Evolutionary conservation across 2,888 invertebrate species (phyloP).

Genomic region (Agriopis marginaria): DNA sequence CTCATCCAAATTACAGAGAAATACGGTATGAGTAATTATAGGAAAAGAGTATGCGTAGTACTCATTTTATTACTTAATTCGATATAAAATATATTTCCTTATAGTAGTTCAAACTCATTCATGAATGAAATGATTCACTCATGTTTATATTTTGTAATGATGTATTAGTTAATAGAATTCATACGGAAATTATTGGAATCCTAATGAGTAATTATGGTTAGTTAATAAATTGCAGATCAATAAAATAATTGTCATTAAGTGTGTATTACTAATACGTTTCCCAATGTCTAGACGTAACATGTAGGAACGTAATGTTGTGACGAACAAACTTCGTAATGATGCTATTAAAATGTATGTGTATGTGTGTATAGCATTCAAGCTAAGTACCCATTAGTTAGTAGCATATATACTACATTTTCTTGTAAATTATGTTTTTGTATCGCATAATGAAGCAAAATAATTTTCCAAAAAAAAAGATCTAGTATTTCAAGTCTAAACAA

Average conservation of each 20-base stretch:
- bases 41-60: slow-evolving; percentile 37
- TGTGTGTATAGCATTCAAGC: neutral
- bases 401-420: no score
- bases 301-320: slow-evolving; percentile 10
- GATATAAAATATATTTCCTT: slow-evolving; percentile 23
- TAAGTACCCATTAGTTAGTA: no score
- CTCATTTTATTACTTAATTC: slow-evolving; percentile 19
- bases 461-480: neutral
- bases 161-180: slow-evolving; percentile 36
- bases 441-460: no score
- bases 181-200: slow-evolving; percentile 39
- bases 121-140: slow-evolving; percentile 45
- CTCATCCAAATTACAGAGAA: slow-evolving; percentile 36
- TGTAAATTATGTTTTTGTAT: no score
- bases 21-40: slow-evolving; percentile 47
- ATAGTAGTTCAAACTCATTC: slow-evolving; percentile 39
- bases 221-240: slow-evolving; percentile 28
- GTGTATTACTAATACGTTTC: slow-evolving; percentile 24
- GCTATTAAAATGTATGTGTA: slow-evolving; percentile 6
- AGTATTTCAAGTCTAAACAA: neutral
- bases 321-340: slow-evolving; percentile 10
- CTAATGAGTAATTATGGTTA: slow-evolving; percentile 41
- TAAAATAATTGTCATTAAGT: slow-evolving; percentile 30
- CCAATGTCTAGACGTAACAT: slow-evolving; percentile 22
- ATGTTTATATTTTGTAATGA: slow-evolving; percentile 37